Percentiles rank a stretch among this genome's conserved stretches.
phyloP scores from a whole-genome alignment of 2,113 vertebrate genomes.

The Xiphophorus couchianus region DNA sequence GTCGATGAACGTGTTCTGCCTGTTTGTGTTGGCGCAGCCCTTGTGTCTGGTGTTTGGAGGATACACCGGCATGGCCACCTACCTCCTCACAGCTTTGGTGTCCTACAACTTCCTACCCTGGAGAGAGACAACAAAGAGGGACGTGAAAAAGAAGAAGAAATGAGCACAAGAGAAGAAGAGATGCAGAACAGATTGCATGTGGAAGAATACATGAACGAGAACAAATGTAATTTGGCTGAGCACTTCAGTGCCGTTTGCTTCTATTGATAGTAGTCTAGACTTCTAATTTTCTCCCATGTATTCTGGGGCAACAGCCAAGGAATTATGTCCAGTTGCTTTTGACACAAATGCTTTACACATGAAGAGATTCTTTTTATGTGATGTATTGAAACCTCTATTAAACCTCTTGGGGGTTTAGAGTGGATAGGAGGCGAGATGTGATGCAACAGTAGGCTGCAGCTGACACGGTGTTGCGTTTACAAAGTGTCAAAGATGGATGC shows the following conservation, averaged over 20 bases:
- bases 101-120: slow-evolving; percentile 83
- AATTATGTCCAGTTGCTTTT: neutral
- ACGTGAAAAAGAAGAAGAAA: slow-evolving; percentile 57
- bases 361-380: neutral
- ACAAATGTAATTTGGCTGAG: neutral
- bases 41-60: slow-evolving; percentile 78
- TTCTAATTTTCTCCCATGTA: too few relatives aligned
- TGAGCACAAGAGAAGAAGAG: slow-evolving; percentile 30
- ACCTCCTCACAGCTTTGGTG: slow-evolving; percentile 73
- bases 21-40: slow-evolving; percentile 83
- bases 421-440: neutral
- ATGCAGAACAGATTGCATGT: neutral
- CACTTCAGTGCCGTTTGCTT: neutral
- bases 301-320: neutral
- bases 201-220: neutral
- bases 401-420: neutral
- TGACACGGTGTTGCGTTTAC: neutral
- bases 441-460: neutral
- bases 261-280: neutral
- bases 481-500: neutral
- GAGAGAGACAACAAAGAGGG: slow-evolving; percentile 33
- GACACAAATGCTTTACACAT: neutral
- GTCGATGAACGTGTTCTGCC: slow-evolving; percentile 82
- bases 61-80: slow-evolving; percentile 80
- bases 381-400: neutral